Evolutionary conservation across 2,888 invertebrate species (phyloP), one percentile per base, ranked within the genome.

Genomic region (Tenthredo distinguenda): DNA sequence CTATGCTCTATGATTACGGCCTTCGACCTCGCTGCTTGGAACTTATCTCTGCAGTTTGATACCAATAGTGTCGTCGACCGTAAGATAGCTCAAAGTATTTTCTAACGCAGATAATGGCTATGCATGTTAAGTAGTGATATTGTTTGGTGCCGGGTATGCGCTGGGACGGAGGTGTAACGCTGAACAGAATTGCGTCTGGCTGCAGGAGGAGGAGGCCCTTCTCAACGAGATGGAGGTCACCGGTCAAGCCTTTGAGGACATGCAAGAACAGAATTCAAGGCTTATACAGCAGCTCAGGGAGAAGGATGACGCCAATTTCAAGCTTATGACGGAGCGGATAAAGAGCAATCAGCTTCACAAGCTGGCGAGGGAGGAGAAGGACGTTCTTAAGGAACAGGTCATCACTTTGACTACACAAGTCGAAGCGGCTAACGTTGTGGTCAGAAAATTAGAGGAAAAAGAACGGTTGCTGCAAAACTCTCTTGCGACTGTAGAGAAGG

Each of bases 141-240:
- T 62, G 15, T 81, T 84, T 87, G 86, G 81, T 86, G 62, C 84
- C 83, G 87, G 85, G 86, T 89, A 86, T 89, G 87, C 88, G 87
- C 89, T 89, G 89, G 92, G 91, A 91, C 91, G 90, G 91, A 91
- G 90, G 90, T 90, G 90, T 93, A 92, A 93, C 91, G 90, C 91
- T 93, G 90, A 93, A 93, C 91, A 93, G 93, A 93, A 92, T 90
- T 92, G 91, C 90, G 91, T 92, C 89, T 93, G 93, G 92, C 89
- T 93, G 86, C 93, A 97, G 96, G 99, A 99, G 93, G 99, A 99
- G 93, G 99, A 99, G 92, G 99, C 99, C 0, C 95, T 99, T 82
- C 94, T 99, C 21, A 99, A 98, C 92, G 99, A 99, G 94, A 99
- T 99, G 98, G 99, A 99, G 93, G 99, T 99, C 3, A 99, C 99